Conservation (phyloP, 2,113 vertebrate genomes). For the Eolophus roseicapilla region DNA sequence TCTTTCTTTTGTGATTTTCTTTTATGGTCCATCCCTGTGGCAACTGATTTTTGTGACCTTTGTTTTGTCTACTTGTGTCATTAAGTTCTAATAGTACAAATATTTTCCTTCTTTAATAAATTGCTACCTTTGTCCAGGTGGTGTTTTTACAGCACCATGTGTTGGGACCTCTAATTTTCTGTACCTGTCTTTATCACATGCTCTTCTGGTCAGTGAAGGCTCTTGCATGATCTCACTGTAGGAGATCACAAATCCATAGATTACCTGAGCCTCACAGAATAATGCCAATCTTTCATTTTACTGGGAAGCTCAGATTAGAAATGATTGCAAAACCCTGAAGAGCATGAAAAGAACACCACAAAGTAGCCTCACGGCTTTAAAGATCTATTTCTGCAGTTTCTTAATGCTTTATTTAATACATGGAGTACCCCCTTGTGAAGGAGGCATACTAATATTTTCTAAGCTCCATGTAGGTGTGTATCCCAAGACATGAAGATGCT, state of each 20-base stretch:
- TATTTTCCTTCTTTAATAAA: background rate
- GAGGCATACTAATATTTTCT: background rate
- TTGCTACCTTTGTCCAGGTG: background rate
- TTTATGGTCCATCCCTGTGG: background rate
- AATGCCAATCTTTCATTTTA: background rate
- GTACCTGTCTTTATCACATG: background rate
- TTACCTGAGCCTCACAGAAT: background rate
- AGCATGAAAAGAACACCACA: background rate
- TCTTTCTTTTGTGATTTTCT: background rate
- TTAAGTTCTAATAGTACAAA: background rate
- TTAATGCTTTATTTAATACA: background rate
- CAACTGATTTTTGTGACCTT: background rate
- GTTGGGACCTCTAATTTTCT: background rate
- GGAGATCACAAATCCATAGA: background rate
- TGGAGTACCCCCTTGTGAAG: rapidly evolving
- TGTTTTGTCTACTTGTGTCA: background rate
- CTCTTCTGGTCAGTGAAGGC: background rate
- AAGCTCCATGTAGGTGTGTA: background rate
- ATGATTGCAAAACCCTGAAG: background rate
- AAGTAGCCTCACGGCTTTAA: background rate
- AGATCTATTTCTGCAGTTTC: background rate
- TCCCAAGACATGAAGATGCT: background rate
- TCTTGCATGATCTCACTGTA: background rate
- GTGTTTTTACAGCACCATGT: background rate
- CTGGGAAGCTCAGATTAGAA: background rate